A percentile compares a stretch with the other conserved stretches of the same genome.
Conservation (phyloP, 2,797 vertebrate species). For the Crenichthys baileyi region DNA sequence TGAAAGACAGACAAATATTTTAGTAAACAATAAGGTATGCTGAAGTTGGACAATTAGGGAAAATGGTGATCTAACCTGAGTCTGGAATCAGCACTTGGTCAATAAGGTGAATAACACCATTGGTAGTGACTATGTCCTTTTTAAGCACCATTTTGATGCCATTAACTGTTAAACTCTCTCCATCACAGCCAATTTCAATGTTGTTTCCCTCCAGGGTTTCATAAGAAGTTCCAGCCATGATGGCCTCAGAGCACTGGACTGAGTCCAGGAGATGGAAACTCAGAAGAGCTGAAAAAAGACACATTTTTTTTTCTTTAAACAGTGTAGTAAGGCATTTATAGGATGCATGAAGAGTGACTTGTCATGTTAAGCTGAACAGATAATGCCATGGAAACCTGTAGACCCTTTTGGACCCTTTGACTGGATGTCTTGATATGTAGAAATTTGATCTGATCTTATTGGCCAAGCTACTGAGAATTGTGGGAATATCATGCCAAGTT, state of each 20-base stretch:
- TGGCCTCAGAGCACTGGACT: slow-evolving; percentile 95
- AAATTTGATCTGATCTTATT: slow-evolving; percentile 52
- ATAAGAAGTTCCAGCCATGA: slow-evolving; percentile 87
- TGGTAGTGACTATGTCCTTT: slow-evolving; percentile 95
- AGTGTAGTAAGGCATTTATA: slow-evolving; percentile 12
- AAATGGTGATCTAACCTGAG: slow-evolving; percentile 85
- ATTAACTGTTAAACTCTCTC: slow-evolving; percentile 93
- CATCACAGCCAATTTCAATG: slow-evolving; percentile 93
- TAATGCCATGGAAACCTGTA: slow-evolving; percentile 44
- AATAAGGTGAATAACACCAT: slow-evolving; percentile 95
- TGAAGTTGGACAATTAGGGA: not conserved
- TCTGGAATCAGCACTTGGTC: slow-evolving; percentile 94
- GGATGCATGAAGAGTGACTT: slow-evolving; percentile 18
- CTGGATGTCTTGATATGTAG: slow-evolving; percentile 42
- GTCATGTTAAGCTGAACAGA: slow-evolving; percentile 32
- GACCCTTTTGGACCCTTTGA: slow-evolving; percentile 68
- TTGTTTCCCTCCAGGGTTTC: slow-evolving; percentile 93
- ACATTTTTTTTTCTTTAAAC: slow-evolving; percentile 3
- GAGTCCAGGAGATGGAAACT: slow-evolving; percentile 93
- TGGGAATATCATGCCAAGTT: slow-evolving; percentile 38
- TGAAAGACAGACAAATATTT: not conserved
- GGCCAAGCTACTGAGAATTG: slow-evolving; percentile 43
- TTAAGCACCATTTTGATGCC: slow-evolving; percentile 93
- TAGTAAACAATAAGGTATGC: not conserved
- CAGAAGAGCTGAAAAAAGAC: slow-evolving; percentile 84